A percentile compares a stretch with the other conserved stretches of the same genome.
phyloP scores from a whole-genome alignment of 1,140 invertebrate species.

The Drosophila teissieri region DNA sequence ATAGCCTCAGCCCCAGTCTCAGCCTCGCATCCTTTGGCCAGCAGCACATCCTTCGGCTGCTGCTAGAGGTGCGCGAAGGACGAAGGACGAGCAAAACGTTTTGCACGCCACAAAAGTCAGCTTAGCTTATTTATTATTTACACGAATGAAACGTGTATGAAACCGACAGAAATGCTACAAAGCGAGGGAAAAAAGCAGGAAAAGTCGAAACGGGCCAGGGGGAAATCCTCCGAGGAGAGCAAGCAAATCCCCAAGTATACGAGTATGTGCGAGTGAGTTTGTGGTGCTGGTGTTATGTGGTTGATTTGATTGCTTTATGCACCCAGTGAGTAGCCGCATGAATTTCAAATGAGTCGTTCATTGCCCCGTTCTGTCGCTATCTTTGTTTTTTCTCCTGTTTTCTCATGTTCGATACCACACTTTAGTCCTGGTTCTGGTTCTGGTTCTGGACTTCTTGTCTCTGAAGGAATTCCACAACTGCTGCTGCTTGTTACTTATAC shows the following conservation, averaged over 20 bases:
- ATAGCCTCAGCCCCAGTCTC: conserved; percentile 36
- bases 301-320: conserved; percentile 84
- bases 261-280: conserved; percentile 33
- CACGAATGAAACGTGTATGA: conserved; percentile 79
- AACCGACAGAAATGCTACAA: conserved; percentile 60
- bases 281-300: conserved; percentile 61
- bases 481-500: no score
- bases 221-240: conserved; percentile 12
- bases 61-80: conserved; percentile 2
- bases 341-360: conserved; percentile 78
- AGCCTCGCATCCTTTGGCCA: conserved; percentile 4
- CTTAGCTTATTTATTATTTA: conserved; percentile 83
- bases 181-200: conserved; percentile 28
- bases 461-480: no score
- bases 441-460: neutral
- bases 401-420: neutral
- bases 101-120: conserved; percentile 73
- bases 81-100: conserved; percentile 44
- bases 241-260: conserved; percentile 21
- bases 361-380: conserved; percentile 1
- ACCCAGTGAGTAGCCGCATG: conserved; percentile 83
- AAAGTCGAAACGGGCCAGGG: conserved; percentile 10
- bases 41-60: conserved; percentile 19
- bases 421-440: conserved; percentile 1
- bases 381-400: neutral